Conservation (phyloP, 2,113 vertebrate species). For the Seriola aureovittata region DNA sequence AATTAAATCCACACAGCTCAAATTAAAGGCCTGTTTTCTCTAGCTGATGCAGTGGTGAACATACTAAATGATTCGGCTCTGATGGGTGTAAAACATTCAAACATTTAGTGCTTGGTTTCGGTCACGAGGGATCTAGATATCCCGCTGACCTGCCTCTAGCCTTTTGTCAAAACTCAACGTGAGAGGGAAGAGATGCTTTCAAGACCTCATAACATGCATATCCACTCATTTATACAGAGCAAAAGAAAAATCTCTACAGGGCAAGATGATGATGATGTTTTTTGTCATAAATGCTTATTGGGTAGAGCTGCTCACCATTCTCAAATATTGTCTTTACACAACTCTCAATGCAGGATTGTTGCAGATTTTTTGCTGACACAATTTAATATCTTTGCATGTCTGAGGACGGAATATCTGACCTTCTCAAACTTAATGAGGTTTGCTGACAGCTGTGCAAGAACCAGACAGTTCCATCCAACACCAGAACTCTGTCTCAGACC, state of each 20-base stretch:
- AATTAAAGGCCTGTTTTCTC: background rate
- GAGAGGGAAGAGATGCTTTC: background rate
- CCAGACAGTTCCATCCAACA: conserved; percentile 16
- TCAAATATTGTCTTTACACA: background rate
- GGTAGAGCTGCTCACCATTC: background rate
- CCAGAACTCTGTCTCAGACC: conserved; percentile 16
- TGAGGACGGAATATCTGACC: conserved; percentile 28
- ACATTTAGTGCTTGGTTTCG: background rate
- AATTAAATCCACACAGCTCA: background rate
- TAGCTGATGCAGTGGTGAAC: background rate
- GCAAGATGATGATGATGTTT: background rate
- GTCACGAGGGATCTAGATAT: background rate
- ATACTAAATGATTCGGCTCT: background rate
- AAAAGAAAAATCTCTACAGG: background rate
- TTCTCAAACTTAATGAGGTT: conserved; percentile 55
- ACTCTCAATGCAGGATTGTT: background rate
- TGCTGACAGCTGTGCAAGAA: conserved; percentile 36
- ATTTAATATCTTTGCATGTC: conserved; percentile 15
- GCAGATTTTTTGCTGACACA: background rate
- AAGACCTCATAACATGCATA: background rate
- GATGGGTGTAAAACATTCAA: background rate
- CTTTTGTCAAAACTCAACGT: background rate
- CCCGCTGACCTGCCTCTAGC: background rate
- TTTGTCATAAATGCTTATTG: background rate
- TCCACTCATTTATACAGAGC: background rate